These are phyloP conservation scores for Thamnophis sirtalis DNA, from an alignment of 2,113 vertebrate species.

Conservation along the genomic window DNA sequence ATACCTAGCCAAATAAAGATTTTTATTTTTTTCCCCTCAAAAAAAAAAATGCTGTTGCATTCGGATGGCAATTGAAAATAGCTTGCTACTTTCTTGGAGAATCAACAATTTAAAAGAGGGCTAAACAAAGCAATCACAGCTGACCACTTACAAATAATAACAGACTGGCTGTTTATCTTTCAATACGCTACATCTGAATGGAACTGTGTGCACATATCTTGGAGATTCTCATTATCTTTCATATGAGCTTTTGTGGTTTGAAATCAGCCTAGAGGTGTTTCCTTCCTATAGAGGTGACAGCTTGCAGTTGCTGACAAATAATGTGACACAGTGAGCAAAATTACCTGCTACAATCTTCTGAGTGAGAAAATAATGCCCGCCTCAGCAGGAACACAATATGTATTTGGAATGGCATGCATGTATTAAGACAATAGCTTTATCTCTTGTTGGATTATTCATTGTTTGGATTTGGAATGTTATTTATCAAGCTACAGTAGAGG, in stretches of 20 bases:
- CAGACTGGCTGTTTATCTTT: background rate
- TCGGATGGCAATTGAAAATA: constrained; percentile 11
- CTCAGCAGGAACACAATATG: background rate
- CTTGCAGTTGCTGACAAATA: constrained; percentile 10
- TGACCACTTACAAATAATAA: constrained; percentile 31
- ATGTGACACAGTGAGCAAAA: constrained; percentile 17
- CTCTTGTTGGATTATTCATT: constrained; percentile 10
- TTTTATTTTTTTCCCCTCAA: background rate
- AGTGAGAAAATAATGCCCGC: constrained; percentile 10
- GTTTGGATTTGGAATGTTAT: background rate
- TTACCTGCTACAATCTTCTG: background rate
- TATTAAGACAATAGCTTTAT: background rate
- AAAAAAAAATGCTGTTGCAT: background rate
- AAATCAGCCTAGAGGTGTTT: background rate
- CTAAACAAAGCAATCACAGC: background rate
- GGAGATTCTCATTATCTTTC: background rate
- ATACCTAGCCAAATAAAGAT: background rate
- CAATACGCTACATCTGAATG: background rate
- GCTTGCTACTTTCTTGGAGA: constrained; percentile 24
- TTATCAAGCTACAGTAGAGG: background rate
- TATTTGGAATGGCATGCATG: background rate
- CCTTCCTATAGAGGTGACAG: background rate
- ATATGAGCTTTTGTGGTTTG: background rate
- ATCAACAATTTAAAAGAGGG: background rate
- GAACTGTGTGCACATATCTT: background rate